Conservation (phyloP, 2,888 invertebrate genomes). For the Cetonia aurata region DNA sequence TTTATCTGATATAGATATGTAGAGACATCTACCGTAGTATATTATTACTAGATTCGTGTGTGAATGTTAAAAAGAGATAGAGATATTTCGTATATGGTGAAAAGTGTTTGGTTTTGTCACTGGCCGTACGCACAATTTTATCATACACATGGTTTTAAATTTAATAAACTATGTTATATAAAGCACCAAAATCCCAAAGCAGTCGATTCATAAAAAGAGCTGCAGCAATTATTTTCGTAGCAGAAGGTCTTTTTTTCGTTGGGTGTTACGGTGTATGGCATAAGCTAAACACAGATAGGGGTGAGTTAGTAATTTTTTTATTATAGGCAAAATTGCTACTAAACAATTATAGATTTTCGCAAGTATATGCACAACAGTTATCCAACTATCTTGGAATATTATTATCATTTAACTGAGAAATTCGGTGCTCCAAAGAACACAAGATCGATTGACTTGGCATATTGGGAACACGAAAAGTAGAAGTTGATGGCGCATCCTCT, state of each 20-base stretch:
- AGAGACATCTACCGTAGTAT: no score
- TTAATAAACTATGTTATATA: conserved; percentile 73
- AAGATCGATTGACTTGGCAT: conserved; percentile 70
- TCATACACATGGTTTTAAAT: conserved; percentile 43
- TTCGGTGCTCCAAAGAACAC: conserved; percentile 68
- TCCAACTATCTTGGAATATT: conserved; percentile 76
- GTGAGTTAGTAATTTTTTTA: conserved; percentile 66
- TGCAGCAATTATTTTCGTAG: conserved; percentile 70
- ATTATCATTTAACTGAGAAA: conserved; percentile 78
- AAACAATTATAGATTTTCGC: conserved; percentile 75
- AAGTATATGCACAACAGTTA: conserved; percentile 76
- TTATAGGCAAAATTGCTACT: neutral
- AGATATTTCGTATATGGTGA: conserved; percentile 10
- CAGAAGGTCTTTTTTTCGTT: conserved; percentile 73
- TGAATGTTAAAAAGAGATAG: conserved; percentile 20
- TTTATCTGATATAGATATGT: no score
- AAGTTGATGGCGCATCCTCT: conserved; percentile 63
- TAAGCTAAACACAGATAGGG: conserved; percentile 78
- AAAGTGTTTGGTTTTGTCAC: neutral
- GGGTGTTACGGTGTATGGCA: conserved; percentile 76
- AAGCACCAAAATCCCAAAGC: conserved; percentile 71
- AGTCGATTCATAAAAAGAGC: conserved; percentile 70
- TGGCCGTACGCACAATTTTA: conserved; percentile 22
- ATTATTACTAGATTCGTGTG: neutral
- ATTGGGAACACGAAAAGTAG: conserved; percentile 71